Conservation (phyloP, 2,888 invertebrate genomes). For the Scelioninae gen. 1 region DNA sequence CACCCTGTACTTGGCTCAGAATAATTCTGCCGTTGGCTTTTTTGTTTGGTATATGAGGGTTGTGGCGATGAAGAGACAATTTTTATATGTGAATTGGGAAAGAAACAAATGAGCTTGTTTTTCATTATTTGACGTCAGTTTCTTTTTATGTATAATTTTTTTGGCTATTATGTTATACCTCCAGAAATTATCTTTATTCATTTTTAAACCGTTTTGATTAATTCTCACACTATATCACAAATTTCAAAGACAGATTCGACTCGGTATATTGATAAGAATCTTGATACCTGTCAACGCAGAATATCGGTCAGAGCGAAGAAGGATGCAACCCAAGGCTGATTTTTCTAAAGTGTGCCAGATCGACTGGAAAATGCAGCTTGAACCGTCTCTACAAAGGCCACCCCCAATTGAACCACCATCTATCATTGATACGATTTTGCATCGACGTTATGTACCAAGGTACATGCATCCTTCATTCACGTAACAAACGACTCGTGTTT, state of each 20-base stretch:
- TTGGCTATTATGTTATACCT: no score
- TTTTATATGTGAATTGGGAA: constrained; percentile 14
- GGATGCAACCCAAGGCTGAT: constrained; percentile 65
- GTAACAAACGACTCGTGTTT: constrained; percentile 5
- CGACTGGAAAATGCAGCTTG: constrained; percentile 70
- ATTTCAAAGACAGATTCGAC: constrained; percentile 5
- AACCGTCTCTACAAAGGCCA: constrained; percentile 44
- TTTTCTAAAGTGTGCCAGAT: constrained; percentile 69
- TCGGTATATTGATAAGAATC: constrained; percentile 5
- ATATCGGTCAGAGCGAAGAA: constrained; percentile 64
- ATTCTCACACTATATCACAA: neutral
- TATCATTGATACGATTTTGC: constrained; percentile 71
- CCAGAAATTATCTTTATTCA: no score
- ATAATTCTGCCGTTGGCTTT: constrained; percentile 21
- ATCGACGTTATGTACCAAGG: constrained; percentile 73
- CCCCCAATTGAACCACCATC: constrained; percentile 66
- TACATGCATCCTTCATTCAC: constrained; percentile 30
- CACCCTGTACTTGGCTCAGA: constrained; percentile 21
- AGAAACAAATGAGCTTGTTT: neutral
- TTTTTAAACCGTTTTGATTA: constrained; percentile 17
- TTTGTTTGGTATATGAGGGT: neutral
- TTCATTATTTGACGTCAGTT: no score
- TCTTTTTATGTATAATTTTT: no score
- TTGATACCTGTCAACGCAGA: constrained; percentile 46
- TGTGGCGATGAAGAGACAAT: neutral